Conservation (phyloP, 2,888 invertebrate species). For the Sesamia inferens region DNA sequence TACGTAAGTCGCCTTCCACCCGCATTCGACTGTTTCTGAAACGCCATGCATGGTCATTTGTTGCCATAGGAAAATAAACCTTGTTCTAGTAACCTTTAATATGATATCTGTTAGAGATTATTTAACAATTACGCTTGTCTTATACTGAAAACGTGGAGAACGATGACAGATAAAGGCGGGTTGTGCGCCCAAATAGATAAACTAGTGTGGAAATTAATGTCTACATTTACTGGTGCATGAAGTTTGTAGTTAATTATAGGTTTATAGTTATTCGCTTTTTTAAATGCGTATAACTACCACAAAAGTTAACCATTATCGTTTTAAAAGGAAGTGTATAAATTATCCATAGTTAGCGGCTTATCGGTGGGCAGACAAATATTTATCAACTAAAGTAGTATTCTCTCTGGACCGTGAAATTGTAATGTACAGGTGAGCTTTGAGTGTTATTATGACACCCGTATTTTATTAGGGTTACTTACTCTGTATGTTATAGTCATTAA, state of each 20-base stretch:
- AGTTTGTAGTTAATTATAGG: slow-evolving; percentile 89
- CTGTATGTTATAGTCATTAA: slow-evolving; percentile 38
- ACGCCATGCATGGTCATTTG: slow-evolving; percentile 71
- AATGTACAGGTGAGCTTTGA: slow-evolving; percentile 68
- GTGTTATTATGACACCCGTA: slow-evolving; percentile 62
- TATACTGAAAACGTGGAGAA: slow-evolving; percentile 77
- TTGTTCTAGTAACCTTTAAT: slow-evolving; percentile 70
- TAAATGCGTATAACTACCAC: slow-evolving; percentile 85
- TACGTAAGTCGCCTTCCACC: slow-evolving; percentile 86
- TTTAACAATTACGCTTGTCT: slow-evolving; percentile 77
- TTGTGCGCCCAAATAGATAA: slow-evolving; percentile 90
- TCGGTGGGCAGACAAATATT: slow-evolving; percentile 81
- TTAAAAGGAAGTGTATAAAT: slow-evolving; percentile 87
- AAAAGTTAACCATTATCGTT: slow-evolving; percentile 88
- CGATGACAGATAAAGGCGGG: slow-evolving; percentile 90
- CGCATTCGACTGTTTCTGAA: slow-evolving; percentile 69
- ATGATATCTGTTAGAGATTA: slow-evolving; percentile 67
- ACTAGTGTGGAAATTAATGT: slow-evolving; percentile 90
- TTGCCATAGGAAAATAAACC: slow-evolving; percentile 73
- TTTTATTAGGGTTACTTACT: slow-evolving; percentile 56
- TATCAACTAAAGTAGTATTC: slow-evolving; percentile 82
- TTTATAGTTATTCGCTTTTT: slow-evolving; percentile 88
- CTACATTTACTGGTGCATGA: slow-evolving; percentile 90
- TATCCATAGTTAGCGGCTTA: slow-evolving; percentile 81
- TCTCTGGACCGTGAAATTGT: slow-evolving; percentile 81